Conservation (phyloP, 2,797 vertebrate species). For the Orientallactaga sibirica region DNA sequence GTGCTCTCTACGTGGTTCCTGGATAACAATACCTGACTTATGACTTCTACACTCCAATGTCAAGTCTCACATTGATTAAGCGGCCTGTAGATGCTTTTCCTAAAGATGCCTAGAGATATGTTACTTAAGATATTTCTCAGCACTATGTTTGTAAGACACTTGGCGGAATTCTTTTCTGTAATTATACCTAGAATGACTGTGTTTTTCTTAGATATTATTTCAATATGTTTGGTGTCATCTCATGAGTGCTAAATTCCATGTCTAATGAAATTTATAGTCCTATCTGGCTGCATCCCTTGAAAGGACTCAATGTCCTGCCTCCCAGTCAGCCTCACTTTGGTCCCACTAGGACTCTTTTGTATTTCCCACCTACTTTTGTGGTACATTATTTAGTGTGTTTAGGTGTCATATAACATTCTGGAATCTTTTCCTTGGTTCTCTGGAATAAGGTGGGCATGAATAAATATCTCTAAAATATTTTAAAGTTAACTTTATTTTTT, state of each 20-base stretch:
- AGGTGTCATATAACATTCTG: background rate
- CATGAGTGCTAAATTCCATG: background rate
- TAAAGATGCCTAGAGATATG: background rate
- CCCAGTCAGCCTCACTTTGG: background rate
- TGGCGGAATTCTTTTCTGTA: conserved; percentile 18
- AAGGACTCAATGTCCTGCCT: background rate
- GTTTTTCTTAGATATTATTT: conserved; percentile 7
- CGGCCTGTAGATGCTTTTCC: background rate
- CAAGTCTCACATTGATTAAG: background rate
- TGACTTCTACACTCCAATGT: background rate
- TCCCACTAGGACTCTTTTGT: background rate
- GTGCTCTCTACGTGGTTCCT: background rate
- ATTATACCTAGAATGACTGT: background rate
- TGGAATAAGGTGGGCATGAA: background rate
- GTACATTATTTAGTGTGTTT: background rate
- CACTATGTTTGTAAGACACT: background rate
- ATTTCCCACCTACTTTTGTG: background rate
- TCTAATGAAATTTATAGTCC: background rate
- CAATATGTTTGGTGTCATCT: conserved; percentile 13
- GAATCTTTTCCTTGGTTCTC: background rate
- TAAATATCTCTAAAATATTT: conserved; percentile 5
- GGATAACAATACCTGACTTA: background rate
- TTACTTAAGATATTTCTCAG: background rate
- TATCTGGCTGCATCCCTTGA: background rate
- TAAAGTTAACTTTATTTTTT: background rate